A percentile compares a stretch with the other conserved stretches of the same genome.
Evolutionary conservation across 2,888 invertebrate species (phyloP).

Genomic region (Anodontia alba): DNA sequence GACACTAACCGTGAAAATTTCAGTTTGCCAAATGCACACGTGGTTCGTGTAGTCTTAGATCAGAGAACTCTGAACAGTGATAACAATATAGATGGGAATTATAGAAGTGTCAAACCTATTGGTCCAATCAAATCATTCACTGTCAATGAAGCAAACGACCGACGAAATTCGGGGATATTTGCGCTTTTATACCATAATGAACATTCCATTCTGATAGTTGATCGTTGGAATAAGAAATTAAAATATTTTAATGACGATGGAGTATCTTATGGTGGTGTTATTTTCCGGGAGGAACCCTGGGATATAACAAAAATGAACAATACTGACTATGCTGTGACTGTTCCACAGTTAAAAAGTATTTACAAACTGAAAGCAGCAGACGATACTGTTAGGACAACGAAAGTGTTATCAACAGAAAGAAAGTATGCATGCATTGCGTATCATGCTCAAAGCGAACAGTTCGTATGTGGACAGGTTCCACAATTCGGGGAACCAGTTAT

Average conservation of each 20-base stretch:
- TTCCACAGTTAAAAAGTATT: conserved; percentile 50
- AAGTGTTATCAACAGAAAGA: conserved; percentile 42
- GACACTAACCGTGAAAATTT: background rate
- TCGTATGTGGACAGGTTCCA: conserved; percentile 65
- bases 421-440: conserved; percentile 52
- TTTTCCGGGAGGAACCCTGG: conserved; percentile 61
- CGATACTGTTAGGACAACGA: conserved; percentile 34
- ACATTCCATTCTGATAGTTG: conserved; percentile 47
- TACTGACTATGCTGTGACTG: conserved; percentile 52
- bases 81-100: background rate
- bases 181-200: conserved; percentile 38
- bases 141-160: conserved; percentile 46
- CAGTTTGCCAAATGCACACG: background rate
- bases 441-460: conserved; percentile 32
- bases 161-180: conserved; percentile 48
- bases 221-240: conserved; percentile 59
- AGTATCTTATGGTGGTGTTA: conserved; percentile 47
- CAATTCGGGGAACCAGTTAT: conserved; percentile 64
- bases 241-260: conserved; percentile 53
- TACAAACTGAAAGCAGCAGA: conserved; percentile 48
- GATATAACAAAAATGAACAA: conserved; percentile 46
- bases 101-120: background rate
- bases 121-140: conserved; percentile 44
- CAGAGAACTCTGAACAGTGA: background rate
- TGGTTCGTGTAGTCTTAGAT: background rate